Evolutionary conservation across 2,113 vertebrate species (phyloP), one percentile per base, ranked within the genome.

Genomic region (Apodemus speciosus): DNA sequence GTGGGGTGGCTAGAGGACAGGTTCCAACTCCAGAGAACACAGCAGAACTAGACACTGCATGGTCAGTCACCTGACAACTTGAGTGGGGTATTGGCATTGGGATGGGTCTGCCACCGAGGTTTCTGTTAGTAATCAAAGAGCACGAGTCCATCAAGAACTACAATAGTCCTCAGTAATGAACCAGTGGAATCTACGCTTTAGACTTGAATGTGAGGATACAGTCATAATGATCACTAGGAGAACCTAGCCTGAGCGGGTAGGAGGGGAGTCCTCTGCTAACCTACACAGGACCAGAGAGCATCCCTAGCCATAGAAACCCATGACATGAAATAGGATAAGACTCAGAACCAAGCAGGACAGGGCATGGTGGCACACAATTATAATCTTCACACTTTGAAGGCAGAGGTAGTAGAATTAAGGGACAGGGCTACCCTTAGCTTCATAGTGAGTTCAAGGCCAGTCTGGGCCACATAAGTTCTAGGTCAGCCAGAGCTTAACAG

Each of bases 11-110:
- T 16, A 14, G 20, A 43, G 30, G 10, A 18, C 20, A 53, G 56
- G 38, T 32, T 84, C 80, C 13, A 30, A 16, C 38, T 35, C 56
- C 35, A 93, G 27, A 76, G 60, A 90, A 69, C 9, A 60, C 53
- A 71, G 66, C 3, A 51, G 68, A 73, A 64, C 6, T 7, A 9
- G 49, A 16, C 0, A 1, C 43, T 38, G 60, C 53, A 58, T 25
- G 20, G 9, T 79, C 15, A 83, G 25, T 25, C n/a, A 25, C 23
- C 83, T 6, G 16, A 11, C 7, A 20, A 32, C 21, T 25, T 16
- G 23, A 91, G 1, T 21, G 6, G 32, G n/a, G 58, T 15, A 1
- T 23, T 27, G 10, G 21, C 9, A 18, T 0, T 32, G 5, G 9
- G 21, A 21, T 16, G 35, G 35, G 58, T 66, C 30, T 46, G 64